Evolutionary conservation across 2,888 invertebrate species (phyloP).

Genomic region (Pristionchus mayeri): DNA sequence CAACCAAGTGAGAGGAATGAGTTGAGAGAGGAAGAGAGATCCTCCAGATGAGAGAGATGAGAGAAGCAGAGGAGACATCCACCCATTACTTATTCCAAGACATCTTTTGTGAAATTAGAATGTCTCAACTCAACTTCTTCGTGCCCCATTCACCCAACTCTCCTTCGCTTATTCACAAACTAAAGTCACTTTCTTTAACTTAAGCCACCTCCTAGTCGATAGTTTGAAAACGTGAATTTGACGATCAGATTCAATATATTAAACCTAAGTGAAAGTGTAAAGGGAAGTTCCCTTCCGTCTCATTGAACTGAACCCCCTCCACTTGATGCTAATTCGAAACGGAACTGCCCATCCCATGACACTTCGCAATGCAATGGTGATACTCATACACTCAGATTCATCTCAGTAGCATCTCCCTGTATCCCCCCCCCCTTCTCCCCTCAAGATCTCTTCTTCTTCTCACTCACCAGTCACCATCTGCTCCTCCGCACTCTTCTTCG

Average conservation of each 20-base stretch:
- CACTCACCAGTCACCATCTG: constrained; percentile 94
- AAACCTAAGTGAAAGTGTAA: no score
- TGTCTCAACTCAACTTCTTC: not conserved
- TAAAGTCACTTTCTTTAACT: no score
- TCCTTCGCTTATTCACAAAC: not conserved
- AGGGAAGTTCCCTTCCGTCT: not conserved
- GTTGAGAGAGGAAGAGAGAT: not conserved
- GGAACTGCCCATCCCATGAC: not conserved
- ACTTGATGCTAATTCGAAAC: constrained; percentile 31
- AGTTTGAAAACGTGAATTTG: no score
- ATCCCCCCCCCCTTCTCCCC: no score
- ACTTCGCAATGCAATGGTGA: not conserved
- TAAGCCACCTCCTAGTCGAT: no score
- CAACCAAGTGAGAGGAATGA: not conserved
- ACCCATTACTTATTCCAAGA: not conserved
- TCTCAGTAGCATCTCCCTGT: no score
- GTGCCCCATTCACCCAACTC: not conserved
- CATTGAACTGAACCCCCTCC: not conserved
- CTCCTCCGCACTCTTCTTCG: constrained; percentile 88
- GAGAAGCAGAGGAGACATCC: not conserved
- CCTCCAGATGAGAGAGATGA: not conserved
- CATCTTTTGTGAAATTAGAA: not conserved
- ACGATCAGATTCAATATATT: no score
- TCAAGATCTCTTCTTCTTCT: no score
- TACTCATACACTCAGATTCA: not conserved